Percentiles rank a stretch among this genome's conserved stretches.
Evolutionary conservation across 2,888 invertebrate genomes (phyloP).

Genomic region (Pollenia angustigena): DNA sequence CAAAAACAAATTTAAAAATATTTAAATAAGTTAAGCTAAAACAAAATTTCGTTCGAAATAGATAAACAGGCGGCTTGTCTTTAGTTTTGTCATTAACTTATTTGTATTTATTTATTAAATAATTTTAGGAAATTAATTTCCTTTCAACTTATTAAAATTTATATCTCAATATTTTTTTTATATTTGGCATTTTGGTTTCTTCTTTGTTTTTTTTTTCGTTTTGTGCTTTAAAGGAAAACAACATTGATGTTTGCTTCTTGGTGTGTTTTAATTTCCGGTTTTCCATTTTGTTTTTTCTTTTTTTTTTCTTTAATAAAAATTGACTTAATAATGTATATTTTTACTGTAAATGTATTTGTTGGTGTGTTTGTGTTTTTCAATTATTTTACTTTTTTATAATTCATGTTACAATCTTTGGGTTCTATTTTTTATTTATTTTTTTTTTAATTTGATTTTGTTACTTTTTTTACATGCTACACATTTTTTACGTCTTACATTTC

Average conservation of each 20-base stretch:
- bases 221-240: constrained; percentile 43
- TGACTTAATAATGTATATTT: constrained; percentile 57
- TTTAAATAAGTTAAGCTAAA: too few species aligned
- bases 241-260: neutral
- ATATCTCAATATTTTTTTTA: constrained; percentile 19
- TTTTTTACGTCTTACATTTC: constrained; percentile 6
- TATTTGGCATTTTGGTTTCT: constrained; percentile 63
- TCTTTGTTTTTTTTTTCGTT: constrained; percentile 33
- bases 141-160: constrained; percentile 22
- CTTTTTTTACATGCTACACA: constrained; percentile 25
- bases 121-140: neutral
- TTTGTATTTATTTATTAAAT: constrained; percentile 2
- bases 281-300: neutral
- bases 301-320: constrained; percentile 54
- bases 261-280: constrained; percentile 14
- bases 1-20: too few species aligned
- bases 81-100: neutral
- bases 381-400: constrained; percentile 12
- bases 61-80: too few species aligned
- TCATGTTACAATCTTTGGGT: constrained; percentile 26
- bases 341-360: constrained; percentile 19
- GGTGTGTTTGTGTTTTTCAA: constrained; percentile 2
- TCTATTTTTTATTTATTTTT: constrained; percentile 10
- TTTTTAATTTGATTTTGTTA: neutral
- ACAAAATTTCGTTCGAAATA: too few species aligned